These are phyloP conservation scores for Cryptoprocta ferox DNA, from an alignment of 2,797 vertebrate species.

Conservation along the genomic window DNA sequence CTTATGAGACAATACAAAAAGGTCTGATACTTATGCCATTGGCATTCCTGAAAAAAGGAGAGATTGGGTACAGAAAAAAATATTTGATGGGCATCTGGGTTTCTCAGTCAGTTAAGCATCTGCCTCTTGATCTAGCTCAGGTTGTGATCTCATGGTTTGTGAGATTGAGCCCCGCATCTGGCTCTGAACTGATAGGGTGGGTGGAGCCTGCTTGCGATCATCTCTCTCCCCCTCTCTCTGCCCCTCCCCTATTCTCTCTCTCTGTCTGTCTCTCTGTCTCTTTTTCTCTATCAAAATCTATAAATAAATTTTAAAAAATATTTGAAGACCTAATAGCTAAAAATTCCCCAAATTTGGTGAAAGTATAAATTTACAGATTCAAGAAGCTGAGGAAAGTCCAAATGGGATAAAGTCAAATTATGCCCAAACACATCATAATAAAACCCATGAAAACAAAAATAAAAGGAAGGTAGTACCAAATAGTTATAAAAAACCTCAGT, in stretches of 20 bases:
- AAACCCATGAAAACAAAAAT: background rate
- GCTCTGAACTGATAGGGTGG: no score
- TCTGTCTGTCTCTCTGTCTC: no score
- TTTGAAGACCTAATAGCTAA: background rate
- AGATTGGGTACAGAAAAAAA: background rate
- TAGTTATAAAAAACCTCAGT: background rate
- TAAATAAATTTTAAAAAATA: background rate
- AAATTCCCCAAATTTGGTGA: background rate
- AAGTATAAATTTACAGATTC: background rate
- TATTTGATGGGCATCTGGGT: no score
- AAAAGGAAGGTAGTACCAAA: background rate
- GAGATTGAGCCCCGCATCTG: no score
- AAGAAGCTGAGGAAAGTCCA: background rate
- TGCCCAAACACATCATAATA: background rate
- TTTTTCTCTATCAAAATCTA: no score
- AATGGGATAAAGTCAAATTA: background rate
- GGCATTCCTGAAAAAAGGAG: background rate
- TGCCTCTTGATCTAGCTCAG: no score
- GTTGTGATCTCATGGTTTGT: no score
- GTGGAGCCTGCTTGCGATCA: no score
- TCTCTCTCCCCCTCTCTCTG: no score
- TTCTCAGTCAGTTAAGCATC: no score
- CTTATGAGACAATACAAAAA: background rate
- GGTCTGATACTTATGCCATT: background rate
- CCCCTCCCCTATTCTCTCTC: no score